Evolutionary conservation across 2,888 invertebrate species (phyloP).

Genomic region (Esperia sulphurella): DNA sequence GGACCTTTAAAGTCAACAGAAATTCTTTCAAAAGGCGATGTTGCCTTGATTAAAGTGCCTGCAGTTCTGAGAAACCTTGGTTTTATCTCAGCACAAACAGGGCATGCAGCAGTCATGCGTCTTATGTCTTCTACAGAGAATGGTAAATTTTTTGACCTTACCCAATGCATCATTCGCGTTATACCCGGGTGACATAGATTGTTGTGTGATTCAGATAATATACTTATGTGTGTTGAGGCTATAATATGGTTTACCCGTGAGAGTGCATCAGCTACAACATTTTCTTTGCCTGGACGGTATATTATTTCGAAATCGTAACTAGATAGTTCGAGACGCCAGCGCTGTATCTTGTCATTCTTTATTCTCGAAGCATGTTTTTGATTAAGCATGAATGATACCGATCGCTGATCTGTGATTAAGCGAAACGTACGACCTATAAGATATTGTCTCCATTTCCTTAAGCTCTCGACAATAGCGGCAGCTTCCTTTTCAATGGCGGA

Average conservation of each 20-base stretch:
- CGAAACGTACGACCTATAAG: background rate
- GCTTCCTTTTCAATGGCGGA: too few relatives aligned
- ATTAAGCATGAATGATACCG: background rate
- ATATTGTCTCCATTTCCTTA: background rate
- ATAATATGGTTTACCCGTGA: too few relatives aligned
- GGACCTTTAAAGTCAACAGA: slow-evolving; percentile 19
- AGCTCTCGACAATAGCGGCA: background rate
- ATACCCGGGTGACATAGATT: background rate
- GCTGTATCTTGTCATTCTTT: background rate
- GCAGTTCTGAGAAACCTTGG: background rate
- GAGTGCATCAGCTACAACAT: background rate
- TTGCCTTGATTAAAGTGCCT: background rate
- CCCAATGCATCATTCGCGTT: background rate
- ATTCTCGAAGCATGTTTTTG: background rate
- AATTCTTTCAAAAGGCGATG: slow-evolving; percentile 1
- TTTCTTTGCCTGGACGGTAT: background rate
- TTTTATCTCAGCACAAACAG: background rate
- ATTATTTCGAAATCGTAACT: background rate
- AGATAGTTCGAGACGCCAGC: background rate
- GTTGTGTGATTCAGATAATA: background rate
- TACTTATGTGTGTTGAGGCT: background rate
- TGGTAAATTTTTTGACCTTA: background rate
- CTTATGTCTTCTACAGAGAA: background rate
- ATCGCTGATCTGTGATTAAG: background rate
- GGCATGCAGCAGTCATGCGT: background rate